Percentiles rank a stretch among this genome's conserved stretches.
Conservation (phyloP, 2,797 vertebrate species). For the Pampus argenteus region DNA sequence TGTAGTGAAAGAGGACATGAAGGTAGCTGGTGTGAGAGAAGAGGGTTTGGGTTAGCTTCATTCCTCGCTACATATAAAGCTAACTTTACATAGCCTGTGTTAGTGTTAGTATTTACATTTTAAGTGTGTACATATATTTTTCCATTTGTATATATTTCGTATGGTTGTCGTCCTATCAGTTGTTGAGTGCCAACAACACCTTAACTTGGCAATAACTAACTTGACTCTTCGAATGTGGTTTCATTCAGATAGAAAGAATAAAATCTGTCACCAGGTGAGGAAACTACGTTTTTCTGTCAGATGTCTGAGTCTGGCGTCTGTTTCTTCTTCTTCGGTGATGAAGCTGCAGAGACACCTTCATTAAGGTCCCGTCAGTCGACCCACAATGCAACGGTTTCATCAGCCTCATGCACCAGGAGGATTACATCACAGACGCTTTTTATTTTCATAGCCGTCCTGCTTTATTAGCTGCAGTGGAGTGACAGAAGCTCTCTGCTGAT, state of each 20-base stretch:
- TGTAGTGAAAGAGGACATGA: too few relatives aligned
- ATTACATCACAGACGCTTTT: slow-evolving; percentile 17
- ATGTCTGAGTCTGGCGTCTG: not conserved
- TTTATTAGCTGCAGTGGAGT: not conserved
- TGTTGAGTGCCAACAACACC: too few relatives aligned
- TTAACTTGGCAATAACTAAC: too few relatives aligned
- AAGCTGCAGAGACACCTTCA: slow-evolving; percentile 20
- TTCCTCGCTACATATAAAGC: too few relatives aligned
- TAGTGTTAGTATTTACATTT: too few relatives aligned
- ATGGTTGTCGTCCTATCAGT: too few relatives aligned
- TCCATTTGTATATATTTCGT: too few relatives aligned
- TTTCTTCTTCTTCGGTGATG: slow-evolving; percentile 11
- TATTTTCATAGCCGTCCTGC: not conserved
- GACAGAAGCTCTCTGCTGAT: not conserved
- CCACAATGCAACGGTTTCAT: slow-evolving; percentile 58
- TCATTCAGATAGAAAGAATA: not conserved
- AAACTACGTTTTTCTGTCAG: not conserved
- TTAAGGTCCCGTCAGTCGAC: slow-evolving; percentile 23
- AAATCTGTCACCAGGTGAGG: not conserved
- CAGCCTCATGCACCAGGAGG: slow-evolving; percentile 14
- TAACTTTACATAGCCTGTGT: too few relatives aligned
- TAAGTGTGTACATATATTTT: too few relatives aligned
- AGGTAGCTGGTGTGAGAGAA: too few relatives aligned
- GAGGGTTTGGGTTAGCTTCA: too few relatives aligned
- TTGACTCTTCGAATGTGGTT: too few relatives aligned